Evolutionary conservation across 2,797 vertebrate genomes (phyloP).

Genomic region (Sebastes variabilis): DNA sequence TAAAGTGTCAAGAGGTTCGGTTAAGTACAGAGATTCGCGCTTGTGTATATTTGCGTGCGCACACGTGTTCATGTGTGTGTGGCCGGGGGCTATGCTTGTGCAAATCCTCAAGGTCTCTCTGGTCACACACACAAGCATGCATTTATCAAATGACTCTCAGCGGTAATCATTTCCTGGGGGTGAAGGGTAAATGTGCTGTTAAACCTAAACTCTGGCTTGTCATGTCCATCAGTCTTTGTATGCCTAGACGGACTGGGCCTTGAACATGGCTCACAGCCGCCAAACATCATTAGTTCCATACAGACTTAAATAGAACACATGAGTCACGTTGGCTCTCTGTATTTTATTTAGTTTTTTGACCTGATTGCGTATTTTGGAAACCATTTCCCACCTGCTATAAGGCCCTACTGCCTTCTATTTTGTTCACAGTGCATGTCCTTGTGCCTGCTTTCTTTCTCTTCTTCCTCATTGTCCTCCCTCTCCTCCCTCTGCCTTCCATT

Average conservation of each 20-base stretch:
- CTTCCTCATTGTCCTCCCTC: not conserved
- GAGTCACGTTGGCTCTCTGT: not conserved
- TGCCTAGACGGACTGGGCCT: slow-evolving; percentile 22
- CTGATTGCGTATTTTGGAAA: not conserved
- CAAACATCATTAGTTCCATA: slow-evolving; percentile 41
- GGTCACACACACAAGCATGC: slow-evolving; percentile 31
- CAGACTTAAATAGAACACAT: slow-evolving; percentile 14
- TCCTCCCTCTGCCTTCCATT: not conserved
- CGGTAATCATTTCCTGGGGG: slow-evolving; percentile 56
- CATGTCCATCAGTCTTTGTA: slow-evolving; percentile 60
- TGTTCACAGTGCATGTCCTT: not conserved
- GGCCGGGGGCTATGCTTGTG: not conserved
- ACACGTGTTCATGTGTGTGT: not conserved
- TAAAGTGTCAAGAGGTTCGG: slow-evolving; percentile 37
- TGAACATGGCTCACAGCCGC: slow-evolving; percentile 43
- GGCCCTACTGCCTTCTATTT: not conserved
- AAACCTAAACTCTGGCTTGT: slow-evolving; percentile 57
- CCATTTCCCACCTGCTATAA: not conserved
- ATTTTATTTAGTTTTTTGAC: not conserved
- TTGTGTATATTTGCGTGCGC: not conserved
- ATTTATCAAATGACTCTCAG: slow-evolving; percentile 64
- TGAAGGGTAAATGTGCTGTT: slow-evolving; percentile 67
- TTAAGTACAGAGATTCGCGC: slow-evolving; percentile 17
- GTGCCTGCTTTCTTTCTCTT: not conserved
- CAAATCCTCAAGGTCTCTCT: slow-evolving; percentile 61